Conservation (phyloP, 2,113 vertebrate genomes). For the Sylvicapra grimmia region DNA sequence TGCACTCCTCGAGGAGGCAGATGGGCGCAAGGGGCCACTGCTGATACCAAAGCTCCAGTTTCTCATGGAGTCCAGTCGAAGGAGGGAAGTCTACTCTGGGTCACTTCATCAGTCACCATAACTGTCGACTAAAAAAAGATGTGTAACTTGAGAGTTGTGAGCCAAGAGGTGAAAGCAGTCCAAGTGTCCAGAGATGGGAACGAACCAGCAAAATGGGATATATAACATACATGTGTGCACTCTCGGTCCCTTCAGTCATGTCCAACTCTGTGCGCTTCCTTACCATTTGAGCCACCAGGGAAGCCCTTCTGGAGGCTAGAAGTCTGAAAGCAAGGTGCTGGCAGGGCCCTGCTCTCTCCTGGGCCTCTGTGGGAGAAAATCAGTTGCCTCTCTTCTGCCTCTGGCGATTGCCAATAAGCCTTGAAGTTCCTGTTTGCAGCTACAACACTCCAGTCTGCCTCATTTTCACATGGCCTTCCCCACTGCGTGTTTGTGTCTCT, state of each 20-base stretch:
- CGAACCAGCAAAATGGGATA: background rate
- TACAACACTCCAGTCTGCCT: background rate
- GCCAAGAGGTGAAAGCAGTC: background rate
- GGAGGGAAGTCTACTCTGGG: background rate
- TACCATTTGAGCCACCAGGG: background rate
- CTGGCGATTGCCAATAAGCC: background rate
- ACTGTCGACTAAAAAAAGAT: background rate
- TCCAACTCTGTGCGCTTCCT: background rate
- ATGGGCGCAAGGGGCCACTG: accelerated
- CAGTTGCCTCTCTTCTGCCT: background rate
- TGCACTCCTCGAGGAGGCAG: background rate
- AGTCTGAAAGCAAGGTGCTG: background rate
- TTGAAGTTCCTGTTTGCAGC: background rate
- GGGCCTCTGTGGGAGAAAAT: background rate
- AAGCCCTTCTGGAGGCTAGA: background rate
- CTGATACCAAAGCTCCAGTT: background rate
- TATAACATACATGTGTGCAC: accelerated
- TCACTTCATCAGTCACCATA: accelerated
- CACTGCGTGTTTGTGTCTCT: background rate
- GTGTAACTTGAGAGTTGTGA: background rate
- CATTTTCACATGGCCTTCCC: no score
- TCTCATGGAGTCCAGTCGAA: background rate
- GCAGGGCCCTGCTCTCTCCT: background rate
- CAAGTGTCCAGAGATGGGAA: background rate
- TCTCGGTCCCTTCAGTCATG: background rate